Conservation (phyloP, 1,140 invertebrate species). For the Anastrepha ludens region DNA sequence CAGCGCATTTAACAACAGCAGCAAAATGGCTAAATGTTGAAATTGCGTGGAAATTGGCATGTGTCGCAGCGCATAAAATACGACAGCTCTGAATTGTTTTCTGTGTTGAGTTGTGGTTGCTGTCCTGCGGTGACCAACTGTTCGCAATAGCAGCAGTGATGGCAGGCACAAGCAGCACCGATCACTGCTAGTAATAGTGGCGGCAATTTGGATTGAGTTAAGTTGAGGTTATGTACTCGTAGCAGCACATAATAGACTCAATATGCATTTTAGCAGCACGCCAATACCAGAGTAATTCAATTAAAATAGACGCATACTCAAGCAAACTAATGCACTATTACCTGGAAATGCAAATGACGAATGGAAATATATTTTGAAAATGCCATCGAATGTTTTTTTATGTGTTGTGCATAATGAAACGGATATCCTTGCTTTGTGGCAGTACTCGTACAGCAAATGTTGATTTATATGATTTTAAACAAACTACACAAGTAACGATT, state of each 20-base stretch:
- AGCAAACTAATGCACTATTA: neutral
- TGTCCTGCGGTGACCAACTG: neutral
- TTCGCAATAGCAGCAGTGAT: neutral
- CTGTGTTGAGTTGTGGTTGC: slow-evolving; percentile 17
- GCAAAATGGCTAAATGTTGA: slow-evolving; percentile 12
- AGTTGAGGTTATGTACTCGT: slow-evolving; percentile 15
- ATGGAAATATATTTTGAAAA: neutral
- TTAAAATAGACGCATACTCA: neutral
- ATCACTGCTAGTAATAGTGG: neutral
- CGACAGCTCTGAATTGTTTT: slow-evolving; percentile 17
- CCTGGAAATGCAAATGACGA: neutral
- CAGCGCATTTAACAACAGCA: slow-evolving; percentile 31
- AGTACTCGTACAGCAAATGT: too few species aligned
- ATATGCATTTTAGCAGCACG: slow-evolving; percentile 9
- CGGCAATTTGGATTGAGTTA: slow-evolving; percentile 12
- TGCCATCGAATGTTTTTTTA: too few species aligned
- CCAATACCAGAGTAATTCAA: neutral
- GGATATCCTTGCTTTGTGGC: too few species aligned
- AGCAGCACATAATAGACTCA: slow-evolving; percentile 2
- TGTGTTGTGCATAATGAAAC: too few species aligned
- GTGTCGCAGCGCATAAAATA: slow-evolving; percentile 40
- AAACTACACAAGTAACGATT: too few species aligned
- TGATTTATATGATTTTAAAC: too few species aligned
- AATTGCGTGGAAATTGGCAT: slow-evolving; percentile 45
- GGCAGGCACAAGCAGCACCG: neutral